Evolutionary conservation across 2,113 vertebrate genomes (phyloP), one percentile per base, ranked within the genome.

Genomic region (Embiotoca jacksoni): DNA sequence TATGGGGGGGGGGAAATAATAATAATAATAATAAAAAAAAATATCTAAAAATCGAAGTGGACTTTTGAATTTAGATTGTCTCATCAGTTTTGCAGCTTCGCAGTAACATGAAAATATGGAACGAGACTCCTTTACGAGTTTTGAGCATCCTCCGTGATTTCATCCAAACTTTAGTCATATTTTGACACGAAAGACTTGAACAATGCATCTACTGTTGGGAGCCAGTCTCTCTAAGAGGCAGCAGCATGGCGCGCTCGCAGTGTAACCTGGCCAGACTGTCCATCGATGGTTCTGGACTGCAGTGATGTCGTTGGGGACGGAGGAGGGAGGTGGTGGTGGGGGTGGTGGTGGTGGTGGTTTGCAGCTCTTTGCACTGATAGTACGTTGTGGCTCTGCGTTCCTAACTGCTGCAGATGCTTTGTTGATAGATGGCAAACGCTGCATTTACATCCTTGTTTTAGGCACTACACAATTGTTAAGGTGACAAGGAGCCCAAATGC

Each of bases 391-490:
- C 78, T 91, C 81, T 80, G 82, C 83, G 71, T 76, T 71, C 57
- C 69, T 77, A 75, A 79, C 39, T 39, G 74, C 44, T 72, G 75
- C 81, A 89, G 77, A 82, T 74, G 41, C 72, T 61, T 66, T 63
- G 65, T 46, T 85, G 82, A 89, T 88, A 80, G 78, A 88, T 75
- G 84, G 82, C 75, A 89, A 87, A 86, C 3, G 82, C 87, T 90
- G 91, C 85, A 67, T 75, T 85, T 79, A 77, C 84, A 80, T 91
- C 87, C 78, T 90, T 69, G 67, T 81, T 90, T 92, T 88, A 94
- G 94, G 93, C 93, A 94, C 92, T 93, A 85, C 65, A 76, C 69
- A 83, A 77, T 83, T 74, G 61, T 89, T 91, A 88, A 90, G 88
- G 87, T 80, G 86, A 89, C 84, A 74, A 81, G 62, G 74, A 77